These are phyloP conservation scores for Holocentrus rufus DNA, from an alignment of 2,797 vertebrate species.

Conservation along the genomic window DNA sequence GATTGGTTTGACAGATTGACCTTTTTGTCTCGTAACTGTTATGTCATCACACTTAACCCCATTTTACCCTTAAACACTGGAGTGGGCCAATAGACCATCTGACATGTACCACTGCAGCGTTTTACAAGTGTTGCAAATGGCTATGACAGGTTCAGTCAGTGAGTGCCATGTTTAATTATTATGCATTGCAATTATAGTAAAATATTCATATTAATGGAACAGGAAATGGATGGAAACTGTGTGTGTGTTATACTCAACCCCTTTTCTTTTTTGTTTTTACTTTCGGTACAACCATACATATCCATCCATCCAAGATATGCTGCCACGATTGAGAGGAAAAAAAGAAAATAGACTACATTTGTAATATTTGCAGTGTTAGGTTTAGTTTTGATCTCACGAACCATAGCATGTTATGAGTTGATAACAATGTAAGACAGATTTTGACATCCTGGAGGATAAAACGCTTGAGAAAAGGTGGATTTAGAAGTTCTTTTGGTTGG, in stretches of 20 bases:
- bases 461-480: too few species aligned
- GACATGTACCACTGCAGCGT: background rate
- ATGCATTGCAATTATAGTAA: conserved; percentile 18
- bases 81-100: conserved; percentile 2
- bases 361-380: conserved; percentile 16
- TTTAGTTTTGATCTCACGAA: conserved; percentile 19
- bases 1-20: conserved; percentile 12
- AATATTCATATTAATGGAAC: conserved; percentile 19
- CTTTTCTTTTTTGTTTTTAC: conserved; percentile 20
- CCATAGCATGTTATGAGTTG: conserved; percentile 26
- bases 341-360: too few species aligned
- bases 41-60: background rate
- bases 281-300: conserved; percentile 2
- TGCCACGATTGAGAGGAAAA: background rate
- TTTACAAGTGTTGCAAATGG: background rate
- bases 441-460: too few species aligned
- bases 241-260: conserved; percentile 59
- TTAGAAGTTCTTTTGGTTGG: too few species aligned
- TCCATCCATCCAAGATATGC: too few species aligned
- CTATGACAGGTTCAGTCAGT: too few species aligned
- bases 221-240: conserved; percentile 10
- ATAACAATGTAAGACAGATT: background rate
- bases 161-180: background rate
- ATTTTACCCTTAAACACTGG: conserved; percentile 11
- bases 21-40: conserved; percentile 16